Evolutionary conservation across 2,113 vertebrate genomes (phyloP), one percentile per base, ranked within the genome.

Genomic region (Garra rufa): DNA sequence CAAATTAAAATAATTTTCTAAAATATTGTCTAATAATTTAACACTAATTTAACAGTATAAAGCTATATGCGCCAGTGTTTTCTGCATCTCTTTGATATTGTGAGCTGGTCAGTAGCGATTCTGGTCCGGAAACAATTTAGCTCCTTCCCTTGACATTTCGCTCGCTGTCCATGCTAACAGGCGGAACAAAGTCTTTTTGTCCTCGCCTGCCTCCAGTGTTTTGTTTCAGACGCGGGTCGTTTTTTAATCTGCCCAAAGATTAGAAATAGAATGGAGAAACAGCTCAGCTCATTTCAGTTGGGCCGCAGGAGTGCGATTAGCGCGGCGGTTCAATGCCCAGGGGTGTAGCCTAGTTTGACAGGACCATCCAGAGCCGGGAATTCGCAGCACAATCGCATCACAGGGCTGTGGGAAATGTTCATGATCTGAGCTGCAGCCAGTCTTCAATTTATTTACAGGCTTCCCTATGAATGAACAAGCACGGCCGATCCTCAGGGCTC

Each of bases 171-270:
- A 69, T 69, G 61, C 63, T 81, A 81, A 81, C 44, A 69, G 14
- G 61, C 79, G 46, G 61, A 81, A 52, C 43, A 48, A 69, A 81
- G 61, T 81, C 26, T 67, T 81, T 81, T n/a, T n/a, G 61, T 81
- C 46, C 19, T n/a, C 79, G 19, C 11, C 21, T 5, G 61, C 43
- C 63, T 69, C 44, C 28, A 70, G 63, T 70, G 63, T 81, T 81
- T 41, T 81, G 63, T 70, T 81, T 81, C 30, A 55, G 63, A 70
- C 2, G 28, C 28, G 79, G 79, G 28, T 81, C 28, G 24, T 81
- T 69, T 81, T 81, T 81, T 69, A 69, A 81, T 81, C 79, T 70
- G 63, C 28, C 46, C 19, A 26, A 8, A 82, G 79, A 82, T 82
- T 50, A 82, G 46, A 70, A 82, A 82, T 8, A 55, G 79, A 65